Evolutionary conservation across 2,113 vertebrate species (phyloP).

Genomic region (Apus apus): DNA sequence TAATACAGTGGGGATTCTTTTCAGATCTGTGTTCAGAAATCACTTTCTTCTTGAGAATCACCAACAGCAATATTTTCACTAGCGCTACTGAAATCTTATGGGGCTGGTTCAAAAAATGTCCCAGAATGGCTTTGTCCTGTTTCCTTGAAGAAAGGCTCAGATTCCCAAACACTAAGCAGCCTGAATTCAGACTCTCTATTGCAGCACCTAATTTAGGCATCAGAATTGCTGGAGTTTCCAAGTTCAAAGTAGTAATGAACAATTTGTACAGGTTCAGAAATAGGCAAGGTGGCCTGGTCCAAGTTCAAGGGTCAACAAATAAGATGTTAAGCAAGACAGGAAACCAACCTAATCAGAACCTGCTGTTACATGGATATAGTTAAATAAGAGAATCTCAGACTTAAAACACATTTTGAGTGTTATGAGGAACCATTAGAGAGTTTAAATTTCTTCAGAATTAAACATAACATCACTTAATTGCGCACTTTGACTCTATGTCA

Average conservation of each 20-base stretch:
- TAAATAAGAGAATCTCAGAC: background rate
- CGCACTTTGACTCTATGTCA: no score
- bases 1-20: background rate
- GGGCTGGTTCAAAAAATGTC: background rate
- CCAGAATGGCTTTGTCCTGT: background rate
- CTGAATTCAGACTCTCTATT: background rate
- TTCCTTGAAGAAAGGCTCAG: background rate
- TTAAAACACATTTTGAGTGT: background rate
- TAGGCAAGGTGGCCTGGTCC: background rate
- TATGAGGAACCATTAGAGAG: background rate
- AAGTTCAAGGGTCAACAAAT: background rate
- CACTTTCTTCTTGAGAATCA: background rate
- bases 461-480: background rate
- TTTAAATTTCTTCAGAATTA: background rate
- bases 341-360: background rate
- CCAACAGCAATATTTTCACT: background rate
- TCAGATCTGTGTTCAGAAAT: background rate
- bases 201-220: background rate
- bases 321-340: fast-evolving
- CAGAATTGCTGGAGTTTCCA: background rate
- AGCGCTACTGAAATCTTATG: background rate
- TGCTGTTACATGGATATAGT: background rate
- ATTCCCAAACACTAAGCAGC: background rate
- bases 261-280: background rate
- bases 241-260: background rate